Percentiles rank a stretch among this genome's conserved stretches.
Evolutionary conservation across 2,113 vertebrate species (phyloP).

Genomic region (Motacilla alba): DNA sequence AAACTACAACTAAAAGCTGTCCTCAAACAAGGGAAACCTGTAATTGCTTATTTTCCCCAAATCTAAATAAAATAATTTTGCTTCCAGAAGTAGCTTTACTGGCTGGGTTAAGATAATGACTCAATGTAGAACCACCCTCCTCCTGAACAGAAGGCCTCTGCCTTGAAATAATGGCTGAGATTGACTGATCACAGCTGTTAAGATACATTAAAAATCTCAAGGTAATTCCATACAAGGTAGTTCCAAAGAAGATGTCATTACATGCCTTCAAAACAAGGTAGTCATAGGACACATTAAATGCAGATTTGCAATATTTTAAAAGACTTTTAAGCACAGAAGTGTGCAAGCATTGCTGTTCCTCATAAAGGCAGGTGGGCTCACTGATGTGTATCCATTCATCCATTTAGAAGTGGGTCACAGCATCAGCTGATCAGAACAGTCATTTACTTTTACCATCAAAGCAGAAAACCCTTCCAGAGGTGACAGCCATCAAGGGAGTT

Average conservation of each 20-base stretch:
- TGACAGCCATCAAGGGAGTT: neutral
- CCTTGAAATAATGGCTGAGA: neutral
- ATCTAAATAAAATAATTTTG: neutral
- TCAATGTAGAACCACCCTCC: neutral
- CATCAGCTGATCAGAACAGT: neutral
- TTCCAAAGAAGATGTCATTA: neutral
- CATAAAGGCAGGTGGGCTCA: neutral
- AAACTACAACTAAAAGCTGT: neutral
- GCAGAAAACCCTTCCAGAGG: neutral
- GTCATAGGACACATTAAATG: neutral
- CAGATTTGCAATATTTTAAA: neutral
- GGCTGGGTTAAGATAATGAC: neutral
- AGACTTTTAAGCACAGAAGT: neutral
- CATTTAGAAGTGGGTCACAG: neutral
- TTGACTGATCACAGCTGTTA: neutral
- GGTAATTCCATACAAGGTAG: neutral
- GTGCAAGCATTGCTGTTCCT: neutral
- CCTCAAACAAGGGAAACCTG: neutral
- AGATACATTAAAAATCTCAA: neutral
- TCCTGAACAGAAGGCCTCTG: neutral
- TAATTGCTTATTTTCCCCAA: neutral
- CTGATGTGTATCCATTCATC: neutral
- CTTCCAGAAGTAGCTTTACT: neutral
- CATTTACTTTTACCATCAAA: neutral
- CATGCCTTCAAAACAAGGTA: neutral